These are phyloP conservation scores for Pseudomyrmex dendroicus DNA, from an alignment of 1,140 invertebrate genomes.

Conservation along the genomic window DNA sequence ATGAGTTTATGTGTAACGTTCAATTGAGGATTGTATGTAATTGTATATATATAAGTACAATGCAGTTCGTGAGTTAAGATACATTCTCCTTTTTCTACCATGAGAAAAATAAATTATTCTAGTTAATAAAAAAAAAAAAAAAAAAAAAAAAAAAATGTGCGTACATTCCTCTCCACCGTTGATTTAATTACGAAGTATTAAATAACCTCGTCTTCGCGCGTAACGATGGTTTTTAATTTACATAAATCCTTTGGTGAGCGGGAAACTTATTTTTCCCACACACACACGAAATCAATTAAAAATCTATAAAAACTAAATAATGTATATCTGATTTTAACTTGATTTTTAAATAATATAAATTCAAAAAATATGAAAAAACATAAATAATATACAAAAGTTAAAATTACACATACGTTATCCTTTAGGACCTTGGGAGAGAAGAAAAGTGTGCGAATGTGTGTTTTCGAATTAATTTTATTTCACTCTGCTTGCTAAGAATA, in stretches of 20 bases:
- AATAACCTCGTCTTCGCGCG: background rate
- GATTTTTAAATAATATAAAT: too few species aligned
- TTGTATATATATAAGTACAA: slow-evolving; percentile 83
- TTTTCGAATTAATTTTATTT: slow-evolving; percentile 23
- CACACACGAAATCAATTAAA: too few species aligned
- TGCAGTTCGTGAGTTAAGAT: slow-evolving; percentile 85
- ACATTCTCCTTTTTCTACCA: slow-evolving; percentile 87
- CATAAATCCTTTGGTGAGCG: too few species aligned
- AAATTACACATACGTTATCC: too few species aligned
- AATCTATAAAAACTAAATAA: too few species aligned
- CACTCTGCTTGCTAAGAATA: background rate
- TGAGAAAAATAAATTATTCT: slow-evolving; percentile 87
- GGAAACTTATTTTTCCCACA: too few species aligned
- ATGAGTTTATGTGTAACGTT: slow-evolving; percentile 84
- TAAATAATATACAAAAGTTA: too few species aligned
- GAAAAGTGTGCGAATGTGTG: background rate
- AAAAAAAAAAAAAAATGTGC: background rate
- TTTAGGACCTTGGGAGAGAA: too few species aligned
- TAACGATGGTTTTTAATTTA: background rate
- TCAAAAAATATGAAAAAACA: too few species aligned
- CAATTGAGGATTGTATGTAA: slow-evolving; percentile 85
- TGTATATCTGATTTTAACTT: too few species aligned
- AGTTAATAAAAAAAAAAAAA: slow-evolving; percentile 84
- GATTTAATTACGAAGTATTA: background rate
- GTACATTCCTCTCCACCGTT: slow-evolving; percentile 64